Percentiles rank a stretch among this genome's conserved stretches.
These are phyloP conservation scores for Dysdera silvatica DNA, from an alignment of 1,140 invertebrate genomes.

Conservation along the genomic window DNA sequence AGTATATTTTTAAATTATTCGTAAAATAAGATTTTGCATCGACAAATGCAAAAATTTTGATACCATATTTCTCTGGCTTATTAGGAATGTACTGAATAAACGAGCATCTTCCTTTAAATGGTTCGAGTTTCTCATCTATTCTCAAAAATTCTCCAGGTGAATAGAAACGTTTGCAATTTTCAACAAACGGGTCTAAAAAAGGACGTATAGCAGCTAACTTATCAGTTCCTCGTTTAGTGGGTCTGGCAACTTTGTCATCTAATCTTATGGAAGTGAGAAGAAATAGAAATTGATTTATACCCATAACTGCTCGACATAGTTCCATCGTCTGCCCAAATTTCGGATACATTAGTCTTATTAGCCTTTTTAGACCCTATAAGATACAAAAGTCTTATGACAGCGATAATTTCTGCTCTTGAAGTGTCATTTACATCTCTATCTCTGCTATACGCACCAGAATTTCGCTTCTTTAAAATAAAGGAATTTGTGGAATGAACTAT, in stretches of 20 bases:
- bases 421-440: too few relatives aligned
- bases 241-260: background rate
- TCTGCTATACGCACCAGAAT: too few relatives aligned
- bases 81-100: slow-evolving; percentile 29
- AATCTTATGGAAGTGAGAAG: too few relatives aligned
- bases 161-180: slow-evolving; percentile 23
- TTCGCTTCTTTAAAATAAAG: background rate
- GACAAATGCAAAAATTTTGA: slow-evolving; percentile 29
- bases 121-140: slow-evolving; percentile 25
- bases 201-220: too few relatives aligned
- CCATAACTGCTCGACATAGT: background rate
- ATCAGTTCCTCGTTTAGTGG: background rate
- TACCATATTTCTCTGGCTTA: slow-evolving; percentile 33
- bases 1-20: slow-evolving; percentile 29
- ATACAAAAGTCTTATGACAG: background rate
- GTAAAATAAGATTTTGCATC: slow-evolving; percentile 26
- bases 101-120: slow-evolving; percentile 24
- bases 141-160: slow-evolving; percentile 23
- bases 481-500: too few relatives aligned
- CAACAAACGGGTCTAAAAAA: slow-evolving; percentile 17
- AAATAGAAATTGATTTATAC: too few relatives aligned
- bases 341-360: background rate
- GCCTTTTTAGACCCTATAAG: too few relatives aligned
- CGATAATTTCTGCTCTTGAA: too few relatives aligned
- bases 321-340: too few relatives aligned